Evolutionary conservation across 2,113 vertebrate genomes (phyloP), one percentile per base, ranked within the genome.

Genomic region (Pelusios castaneus): DNA sequence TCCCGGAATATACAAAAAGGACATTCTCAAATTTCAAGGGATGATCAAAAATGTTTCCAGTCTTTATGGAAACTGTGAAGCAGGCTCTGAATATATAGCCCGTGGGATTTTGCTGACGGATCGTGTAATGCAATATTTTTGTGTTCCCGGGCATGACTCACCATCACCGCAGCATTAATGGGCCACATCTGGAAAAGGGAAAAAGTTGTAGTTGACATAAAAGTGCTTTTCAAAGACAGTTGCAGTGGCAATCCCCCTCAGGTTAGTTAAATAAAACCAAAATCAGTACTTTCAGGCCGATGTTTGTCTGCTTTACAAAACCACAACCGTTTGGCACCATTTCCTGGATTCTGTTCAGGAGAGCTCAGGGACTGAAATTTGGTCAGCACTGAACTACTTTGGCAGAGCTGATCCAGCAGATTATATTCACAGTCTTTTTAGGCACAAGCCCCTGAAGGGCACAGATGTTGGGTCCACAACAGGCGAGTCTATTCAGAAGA

Each of bases 391-490:
- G 60, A 21, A 34, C 41, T 27, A 24, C 25, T 17, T 8, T 70
- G 31, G 49, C 82, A 84, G 52, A 12, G 16, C n/a, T 45, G 12
- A 58, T 76, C 78, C 87, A 89, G 41, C 1, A 5, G 47, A 5
- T 24, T 38, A 43, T 47, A 54, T 24, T 85, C 34, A 21, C 31
- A 47, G 5, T 41, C 17, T 80, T 63, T 88, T 80, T 54, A 67
- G 14, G 25, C 55, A 89, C 3, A 43, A 34, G 3, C 16, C 70
- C 5, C 52, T 84, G 56, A 87, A 87, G 67, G 13, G 19, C 47
- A 89, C 58, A 82, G 83, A 81, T 0, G 4, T 31, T 38, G 0
- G 0, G 24, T 6, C 47, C 19, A n/a, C n/a, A 45, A 0, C 0
- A 0, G 34, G 22, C 6, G 78, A 88, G 7, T 60, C 73, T 80